phyloP scores from a whole-genome alignment of 2,113 vertebrate species.

The Rhagologus leucostigma region DNA sequence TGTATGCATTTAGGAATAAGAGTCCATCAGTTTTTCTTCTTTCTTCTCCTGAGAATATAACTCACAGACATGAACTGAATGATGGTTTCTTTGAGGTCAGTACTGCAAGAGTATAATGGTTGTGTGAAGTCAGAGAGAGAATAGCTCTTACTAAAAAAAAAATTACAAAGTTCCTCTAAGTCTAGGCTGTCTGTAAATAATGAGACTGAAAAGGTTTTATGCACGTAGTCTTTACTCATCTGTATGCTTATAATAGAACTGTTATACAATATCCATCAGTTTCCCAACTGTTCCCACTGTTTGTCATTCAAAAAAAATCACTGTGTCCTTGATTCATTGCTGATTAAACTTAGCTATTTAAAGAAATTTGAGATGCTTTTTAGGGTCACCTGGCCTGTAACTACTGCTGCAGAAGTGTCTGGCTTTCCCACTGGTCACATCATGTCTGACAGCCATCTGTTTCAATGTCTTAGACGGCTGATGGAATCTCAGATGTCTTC shows the following conservation, averaged over 20 bases:
- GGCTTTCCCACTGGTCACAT: neutral
- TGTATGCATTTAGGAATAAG: neutral
- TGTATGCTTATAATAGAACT: neutral
- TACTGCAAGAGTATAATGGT: neutral
- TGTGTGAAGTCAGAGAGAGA: neutral
- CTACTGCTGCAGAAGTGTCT: neutral
- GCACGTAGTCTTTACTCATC: neutral
- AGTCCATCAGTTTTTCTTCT: neutral
- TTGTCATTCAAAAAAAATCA: neutral
- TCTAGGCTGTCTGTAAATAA: neutral
- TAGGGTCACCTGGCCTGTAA: neutral
- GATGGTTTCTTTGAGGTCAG: neutral
- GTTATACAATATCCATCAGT: neutral
- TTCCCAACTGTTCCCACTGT: neutral
- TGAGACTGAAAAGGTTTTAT: neutral
- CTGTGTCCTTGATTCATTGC: neutral
- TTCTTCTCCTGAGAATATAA: neutral
- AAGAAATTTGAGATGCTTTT: neutral
- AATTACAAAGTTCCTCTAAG: neutral
- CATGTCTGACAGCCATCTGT: neutral
- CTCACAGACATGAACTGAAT: neutral
- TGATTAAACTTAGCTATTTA: neutral
- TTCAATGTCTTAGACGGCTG: neutral
- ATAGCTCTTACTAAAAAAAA: neutral
- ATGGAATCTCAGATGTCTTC: neutral